phyloP scores from a whole-genome alignment of 2,888 invertebrate species.

The Molorchus minor region DNA sequence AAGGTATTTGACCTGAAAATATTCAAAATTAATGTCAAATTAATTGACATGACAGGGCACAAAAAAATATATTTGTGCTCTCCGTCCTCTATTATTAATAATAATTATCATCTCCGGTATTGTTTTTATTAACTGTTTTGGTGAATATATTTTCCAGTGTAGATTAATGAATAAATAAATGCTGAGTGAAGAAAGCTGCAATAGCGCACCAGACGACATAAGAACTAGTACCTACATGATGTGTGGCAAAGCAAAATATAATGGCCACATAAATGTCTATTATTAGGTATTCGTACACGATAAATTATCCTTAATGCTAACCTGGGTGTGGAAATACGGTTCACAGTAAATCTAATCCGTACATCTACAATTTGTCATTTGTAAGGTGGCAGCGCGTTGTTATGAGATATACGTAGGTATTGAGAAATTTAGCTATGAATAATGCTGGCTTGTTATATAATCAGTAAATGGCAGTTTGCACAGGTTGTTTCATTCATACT shows the following conservation, averaged over 20 bases:
- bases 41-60: too few species aligned
- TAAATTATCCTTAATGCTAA: slow-evolving; percentile 23
- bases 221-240: background rate
- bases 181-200: too few species aligned
- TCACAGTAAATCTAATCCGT: slow-evolving; percentile 25
- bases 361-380: slow-evolving; percentile 30
- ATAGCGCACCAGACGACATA: background rate
- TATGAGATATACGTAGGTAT: slow-evolving; percentile 9
- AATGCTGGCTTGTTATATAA: slow-evolving; percentile 7
- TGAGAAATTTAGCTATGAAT: slow-evolving; percentile 12
- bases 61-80: too few species aligned
- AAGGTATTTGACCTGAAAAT: too few species aligned
- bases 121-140: too few species aligned
- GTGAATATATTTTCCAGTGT: too few species aligned
- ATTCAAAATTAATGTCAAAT: too few species aligned
- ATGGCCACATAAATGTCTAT: slow-evolving; percentile 24
- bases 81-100: too few species aligned
- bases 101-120: too few species aligned
- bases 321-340: slow-evolving; percentile 22
- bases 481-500: background rate
- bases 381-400: slow-evolving; percentile 2
- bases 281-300: slow-evolving; percentile 25
- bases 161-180: too few species aligned
- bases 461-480: slow-evolving; percentile 6
- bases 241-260: slow-evolving; percentile 22